Evolutionary conservation across 2,888 invertebrate species (phyloP).

Genomic region (Chirona hameri): DNA sequence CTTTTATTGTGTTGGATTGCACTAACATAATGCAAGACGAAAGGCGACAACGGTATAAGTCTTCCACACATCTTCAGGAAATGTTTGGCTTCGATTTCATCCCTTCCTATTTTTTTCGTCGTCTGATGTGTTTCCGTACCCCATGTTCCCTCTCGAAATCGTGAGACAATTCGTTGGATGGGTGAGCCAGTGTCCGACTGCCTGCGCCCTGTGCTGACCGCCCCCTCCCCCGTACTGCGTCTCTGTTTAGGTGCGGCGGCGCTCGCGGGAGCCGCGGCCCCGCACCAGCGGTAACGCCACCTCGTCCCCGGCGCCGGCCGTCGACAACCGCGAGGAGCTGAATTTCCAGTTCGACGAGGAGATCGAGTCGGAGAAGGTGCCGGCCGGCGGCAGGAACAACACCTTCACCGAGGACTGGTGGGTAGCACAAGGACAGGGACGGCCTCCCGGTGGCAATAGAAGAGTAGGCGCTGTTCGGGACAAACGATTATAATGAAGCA

Average conservation of each 20-base stretch:
- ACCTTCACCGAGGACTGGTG: constrained; percentile 61
- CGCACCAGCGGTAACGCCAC: constrained; percentile 1
- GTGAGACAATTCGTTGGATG: background rate
- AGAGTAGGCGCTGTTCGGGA: too few relatives aligned
- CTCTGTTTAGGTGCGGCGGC: constrained; percentile 23
- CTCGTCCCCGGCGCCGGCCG: background rate
- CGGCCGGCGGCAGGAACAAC: constrained; percentile 72
- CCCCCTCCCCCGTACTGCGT: background rate
- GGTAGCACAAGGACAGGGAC: background rate
- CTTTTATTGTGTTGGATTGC: too few relatives aligned
- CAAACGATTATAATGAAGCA: too few relatives aligned
- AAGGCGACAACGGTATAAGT: too few relatives aligned
- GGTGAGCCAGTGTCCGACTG: too few relatives aligned
- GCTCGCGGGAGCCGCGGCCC: constrained; percentile 23
- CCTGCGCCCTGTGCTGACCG: background rate
- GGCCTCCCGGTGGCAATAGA: too few relatives aligned
- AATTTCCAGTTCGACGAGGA: constrained; percentile 98
- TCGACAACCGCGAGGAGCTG: constrained; percentile 68
- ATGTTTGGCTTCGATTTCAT: too few relatives aligned
- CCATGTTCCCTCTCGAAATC: too few relatives aligned
- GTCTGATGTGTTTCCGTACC: too few relatives aligned
- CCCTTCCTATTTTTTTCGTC: too few relatives aligned
- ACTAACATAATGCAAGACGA: too few relatives aligned
- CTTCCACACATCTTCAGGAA: too few relatives aligned
- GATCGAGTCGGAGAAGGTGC: constrained; percentile 58